A percentile compares a stretch with the other conserved stretches of the same genome.
Evolutionary conservation across 2,888 invertebrate species (phyloP).

Genomic region (Epinotia ramella): DNA sequence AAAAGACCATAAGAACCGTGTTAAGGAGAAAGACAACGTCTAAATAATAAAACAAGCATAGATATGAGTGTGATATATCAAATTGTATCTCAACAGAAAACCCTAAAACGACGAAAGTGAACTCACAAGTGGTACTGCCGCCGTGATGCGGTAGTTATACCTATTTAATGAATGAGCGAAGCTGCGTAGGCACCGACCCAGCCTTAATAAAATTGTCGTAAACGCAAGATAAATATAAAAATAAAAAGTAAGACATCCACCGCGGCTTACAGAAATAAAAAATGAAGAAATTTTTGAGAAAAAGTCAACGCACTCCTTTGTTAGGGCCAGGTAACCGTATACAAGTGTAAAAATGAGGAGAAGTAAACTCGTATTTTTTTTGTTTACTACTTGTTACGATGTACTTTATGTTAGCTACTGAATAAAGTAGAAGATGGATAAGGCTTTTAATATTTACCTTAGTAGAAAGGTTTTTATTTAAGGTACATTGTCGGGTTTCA

Average conservation of each 20-base stretch:
- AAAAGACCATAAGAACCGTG: no score
- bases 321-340: conserved; percentile 55
- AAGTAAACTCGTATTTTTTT: conserved; percentile 52
- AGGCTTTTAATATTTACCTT: conserved; percentile 50
- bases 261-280: conserved; percentile 55
- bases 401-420: conserved; percentile 50
- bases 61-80: neutral
- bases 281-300: conserved; percentile 55
- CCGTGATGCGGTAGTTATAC: conserved; percentile 58
- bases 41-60: no score
- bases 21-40: no score
- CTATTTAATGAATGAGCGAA: conserved; percentile 72
- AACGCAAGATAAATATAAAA: conserved; percentile 70
- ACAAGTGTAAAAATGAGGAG: conserved; percentile 55
- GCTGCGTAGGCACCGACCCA: conserved; percentile 67
- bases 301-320: conserved; percentile 68
- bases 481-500: conserved; percentile 41
- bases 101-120: conserved; percentile 19
- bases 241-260: conserved; percentile 56
- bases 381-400: conserved; percentile 50
- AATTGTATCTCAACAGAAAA: conserved; percentile 6
- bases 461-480: conserved; percentile 47
- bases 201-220: conserved; percentile 80
- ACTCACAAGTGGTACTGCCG: conserved; percentile 50
- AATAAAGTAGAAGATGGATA: conserved; percentile 50